phyloP scores from a whole-genome alignment of 1,140 invertebrate species.

The Anastatus disparis region DNA sequence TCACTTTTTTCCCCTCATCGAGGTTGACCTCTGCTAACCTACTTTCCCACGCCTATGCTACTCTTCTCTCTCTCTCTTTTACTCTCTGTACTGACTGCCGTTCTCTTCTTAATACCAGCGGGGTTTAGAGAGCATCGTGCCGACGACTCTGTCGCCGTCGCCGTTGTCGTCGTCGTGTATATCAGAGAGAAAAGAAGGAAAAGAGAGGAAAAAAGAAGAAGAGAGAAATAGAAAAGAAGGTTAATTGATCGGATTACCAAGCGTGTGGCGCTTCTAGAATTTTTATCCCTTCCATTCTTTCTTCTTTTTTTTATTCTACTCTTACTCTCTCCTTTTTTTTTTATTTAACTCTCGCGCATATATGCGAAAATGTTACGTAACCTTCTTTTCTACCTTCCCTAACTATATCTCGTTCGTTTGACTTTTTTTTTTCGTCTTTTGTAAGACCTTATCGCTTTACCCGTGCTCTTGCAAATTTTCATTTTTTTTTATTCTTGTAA shows the following conservation, averaged over 20 bases:
- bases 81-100: too few species aligned
- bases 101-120: neutral
- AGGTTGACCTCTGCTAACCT: conserved; percentile 30
- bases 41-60: conserved; percentile 5
- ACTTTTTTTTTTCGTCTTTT: too few species aligned
- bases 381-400: too few species aligned
- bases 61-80: neutral
- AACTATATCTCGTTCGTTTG: too few species aligned
- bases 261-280: neutral
- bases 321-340: neutral
- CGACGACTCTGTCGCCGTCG: conserved; percentile 6
- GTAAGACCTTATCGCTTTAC: conserved; percentile 10
- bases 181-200: too few species aligned
- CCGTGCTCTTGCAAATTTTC: conserved; percentile 11
- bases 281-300: conserved; percentile 4
- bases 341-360: neutral
- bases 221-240: conserved; percentile 18
- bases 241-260: conserved; percentile 34
- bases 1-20: neutral
- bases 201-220: neutral
- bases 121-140: neutral
- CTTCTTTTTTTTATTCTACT: neutral
- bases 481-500: too few species aligned
- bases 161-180: neutral
- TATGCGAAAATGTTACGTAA: too few species aligned